Conservation (phyloP, 2,113 vertebrate species). For the Sphyrna mokarran region DNA sequence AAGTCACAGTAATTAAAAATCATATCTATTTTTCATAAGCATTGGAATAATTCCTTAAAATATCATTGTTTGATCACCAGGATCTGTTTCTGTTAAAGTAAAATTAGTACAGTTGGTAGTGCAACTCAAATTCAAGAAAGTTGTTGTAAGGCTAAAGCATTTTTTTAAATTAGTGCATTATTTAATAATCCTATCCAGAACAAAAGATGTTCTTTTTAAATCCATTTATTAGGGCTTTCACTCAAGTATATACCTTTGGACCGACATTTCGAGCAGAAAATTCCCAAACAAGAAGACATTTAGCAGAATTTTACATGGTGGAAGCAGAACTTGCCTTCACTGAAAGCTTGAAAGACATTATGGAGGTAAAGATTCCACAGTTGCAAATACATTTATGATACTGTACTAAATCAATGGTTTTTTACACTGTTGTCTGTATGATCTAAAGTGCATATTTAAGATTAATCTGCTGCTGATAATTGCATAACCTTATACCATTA, state of each 20-base stretch:
- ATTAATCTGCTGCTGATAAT: not conserved
- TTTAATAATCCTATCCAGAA: not conserved
- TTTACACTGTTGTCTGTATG: not conserved
- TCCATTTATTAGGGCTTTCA: constrained; percentile 67
- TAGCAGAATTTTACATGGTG: constrained; percentile 97
- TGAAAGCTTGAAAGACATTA: constrained; percentile 75
- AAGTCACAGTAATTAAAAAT: not conserved
- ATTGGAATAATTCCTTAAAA: not conserved
- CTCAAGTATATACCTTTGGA: constrained; percentile 84
- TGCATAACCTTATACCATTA: not conserved
- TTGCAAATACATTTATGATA: constrained; percentile 41
- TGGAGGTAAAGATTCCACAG: constrained; percentile 58
- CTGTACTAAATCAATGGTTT: constrained; percentile 39
- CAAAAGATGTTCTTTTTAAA: not conserved
- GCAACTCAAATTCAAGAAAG: not conserved
- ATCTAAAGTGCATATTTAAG: not conserved
- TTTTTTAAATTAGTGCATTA: constrained; percentile 3
- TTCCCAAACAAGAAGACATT: constrained; percentile 84
- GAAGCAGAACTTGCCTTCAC: constrained; percentile 89
- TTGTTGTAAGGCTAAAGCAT: not conserved
- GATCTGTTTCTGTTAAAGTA: not conserved
- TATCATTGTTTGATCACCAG: not conserved
- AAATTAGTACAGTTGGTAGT: not conserved
- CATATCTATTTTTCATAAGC: not conserved
- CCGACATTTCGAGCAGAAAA: constrained; percentile 90